A percentile compares a stretch with the other conserved stretches of the same genome.
Conservation (phyloP, 2,797 vertebrate genomes). For the Ceryle rudis region DNA sequence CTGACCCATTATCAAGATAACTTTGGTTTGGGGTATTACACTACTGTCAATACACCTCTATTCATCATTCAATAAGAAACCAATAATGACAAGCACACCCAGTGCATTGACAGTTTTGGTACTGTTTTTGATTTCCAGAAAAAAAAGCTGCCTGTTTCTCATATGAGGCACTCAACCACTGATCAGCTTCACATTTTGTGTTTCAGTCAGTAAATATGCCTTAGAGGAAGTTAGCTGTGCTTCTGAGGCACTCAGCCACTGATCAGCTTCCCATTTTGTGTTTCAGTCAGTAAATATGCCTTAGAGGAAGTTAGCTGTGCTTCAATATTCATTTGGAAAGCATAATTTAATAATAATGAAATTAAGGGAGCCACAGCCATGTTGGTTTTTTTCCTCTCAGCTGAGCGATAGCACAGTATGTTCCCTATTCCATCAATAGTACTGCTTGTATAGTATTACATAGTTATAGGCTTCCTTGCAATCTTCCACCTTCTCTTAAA, state of each 20-base stretch:
- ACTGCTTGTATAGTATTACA: background rate
- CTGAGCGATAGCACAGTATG: background rate
- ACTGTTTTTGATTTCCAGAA: background rate
- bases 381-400: background rate
- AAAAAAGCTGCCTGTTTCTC: background rate
- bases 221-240: background rate
- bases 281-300: background rate
- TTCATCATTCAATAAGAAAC: background rate
- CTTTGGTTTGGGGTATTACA: background rate
- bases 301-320: background rate
- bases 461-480: background rate
- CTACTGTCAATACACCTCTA: background rate
- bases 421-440: background rate
- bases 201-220: background rate
- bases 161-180: background rate
- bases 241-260: background rate
- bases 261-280: background rate
- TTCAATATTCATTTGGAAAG: background rate
- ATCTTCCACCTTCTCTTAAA: background rate
- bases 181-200: background rate
- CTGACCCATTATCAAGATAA: conserved; percentile 34
- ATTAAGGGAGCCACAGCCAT: background rate
- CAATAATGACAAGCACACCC: background rate
- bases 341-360: background rate
- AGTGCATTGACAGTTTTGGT: background rate